Base-by-base conservation (phyloP, 2,113 vertebrate species). In the Dipodomys ordii region DNA sequence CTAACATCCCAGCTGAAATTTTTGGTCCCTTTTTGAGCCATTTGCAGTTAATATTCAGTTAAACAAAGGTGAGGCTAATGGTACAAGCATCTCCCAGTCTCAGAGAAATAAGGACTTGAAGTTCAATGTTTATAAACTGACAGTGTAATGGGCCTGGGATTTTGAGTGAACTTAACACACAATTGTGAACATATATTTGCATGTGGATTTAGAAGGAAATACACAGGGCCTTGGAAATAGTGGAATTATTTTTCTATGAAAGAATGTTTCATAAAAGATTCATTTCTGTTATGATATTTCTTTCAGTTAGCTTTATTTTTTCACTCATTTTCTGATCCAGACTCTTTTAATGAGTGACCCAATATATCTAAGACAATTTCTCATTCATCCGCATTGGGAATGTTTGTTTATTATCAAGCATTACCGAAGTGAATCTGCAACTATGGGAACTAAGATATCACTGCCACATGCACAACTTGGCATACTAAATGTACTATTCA, bases 361-460 rank as follows among this genome's bases (percentile, higher is more conserved):
- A 92, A 82, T 77, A 39, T 0, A 82, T 93, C 80, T 88, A 81
- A 35, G 46, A 0, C 0, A 74, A 78, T 11, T 80, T 85, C 85
- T 96, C 8, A 2, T 65, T 49, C 49, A 49, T 49, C 49, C 12
- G 46, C 62, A 22, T 68, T 83, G 4, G 25, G 76, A 72, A 94
- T 93, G 28, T 92, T 94, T 95, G 53, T 7, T 97, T 79, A 60
- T 90, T 91, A 94, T 69, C 87, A 67, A 94, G 86, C 73, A 91
- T 46, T 84, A 69, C 91, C 91, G 91, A 73, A 64, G 62, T 60
- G 44, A 49, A 44, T 88, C 91, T 78, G 5, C 23, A 89, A 87
- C 91, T 79, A 65, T 9, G 2, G 90, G 65, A 93, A 91, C 82
- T 77, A 30, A 89, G 64, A 64, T 78, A 25, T 46, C 39, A 84